phyloP scores from a whole-genome alignment of 2,888 invertebrate species.

The Acanthosepion pharaonis region DNA sequence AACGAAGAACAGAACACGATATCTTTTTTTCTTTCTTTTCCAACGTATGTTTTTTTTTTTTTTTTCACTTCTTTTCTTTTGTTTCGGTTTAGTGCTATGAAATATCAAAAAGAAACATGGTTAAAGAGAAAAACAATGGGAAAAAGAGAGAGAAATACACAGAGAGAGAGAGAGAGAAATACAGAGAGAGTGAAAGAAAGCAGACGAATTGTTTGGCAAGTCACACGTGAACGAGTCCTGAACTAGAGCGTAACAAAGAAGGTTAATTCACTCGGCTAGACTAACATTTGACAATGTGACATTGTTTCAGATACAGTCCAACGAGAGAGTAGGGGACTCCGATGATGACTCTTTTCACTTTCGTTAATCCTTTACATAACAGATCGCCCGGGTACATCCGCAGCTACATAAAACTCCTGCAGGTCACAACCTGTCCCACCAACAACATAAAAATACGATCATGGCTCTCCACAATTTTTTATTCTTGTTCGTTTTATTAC shows the following conservation, averaged over 20 bases:
- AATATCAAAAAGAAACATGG: no score
- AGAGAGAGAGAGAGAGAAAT: no score
- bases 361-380: background rate
- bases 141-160: background rate
- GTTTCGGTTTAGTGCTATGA: background rate
- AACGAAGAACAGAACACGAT: background rate
- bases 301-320: background rate
- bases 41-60: background rate
- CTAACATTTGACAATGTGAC: background rate
- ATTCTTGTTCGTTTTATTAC: no score
- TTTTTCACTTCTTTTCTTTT: background rate
- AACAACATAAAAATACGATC: background rate
- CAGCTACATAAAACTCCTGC: background rate
- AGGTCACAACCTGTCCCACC: background rate
- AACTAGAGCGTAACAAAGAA: background rate
- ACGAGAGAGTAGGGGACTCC: background rate
- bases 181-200: background rate
- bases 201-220: background rate
- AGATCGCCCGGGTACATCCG: background rate
- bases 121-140: background rate
- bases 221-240: background rate
- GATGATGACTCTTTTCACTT: background rate
- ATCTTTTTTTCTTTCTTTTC: background rate
- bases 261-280: background rate
- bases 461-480: no score